phyloP scores from a whole-genome alignment of 2,113 vertebrate species.

The Phasianus colchicus region DNA sequence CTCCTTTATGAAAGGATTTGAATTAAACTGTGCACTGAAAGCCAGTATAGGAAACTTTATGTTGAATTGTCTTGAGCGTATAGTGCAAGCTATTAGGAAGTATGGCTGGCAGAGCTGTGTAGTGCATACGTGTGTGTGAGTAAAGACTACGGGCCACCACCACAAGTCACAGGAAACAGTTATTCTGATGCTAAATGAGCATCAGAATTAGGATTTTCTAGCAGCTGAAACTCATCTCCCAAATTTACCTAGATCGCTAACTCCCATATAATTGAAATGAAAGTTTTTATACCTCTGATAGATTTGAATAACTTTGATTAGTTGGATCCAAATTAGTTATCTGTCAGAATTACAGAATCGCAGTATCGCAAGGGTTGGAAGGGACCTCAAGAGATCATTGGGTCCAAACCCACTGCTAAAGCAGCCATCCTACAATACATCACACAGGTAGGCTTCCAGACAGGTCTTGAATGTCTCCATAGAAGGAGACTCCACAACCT shows the following conservation, averaged over 20 bases:
- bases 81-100: background rate
- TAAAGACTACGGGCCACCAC: background rate
- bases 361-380: no score
- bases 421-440: no score
- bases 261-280: background rate
- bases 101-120: background rate
- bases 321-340: background rate
- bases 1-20: background rate
- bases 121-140: background rate
- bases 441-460: no score
- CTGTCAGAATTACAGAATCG: background rate
- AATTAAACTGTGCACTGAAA: constrained; percentile 3
- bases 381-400: no score
- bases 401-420: no score
- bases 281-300: background rate
- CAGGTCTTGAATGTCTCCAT: no score
- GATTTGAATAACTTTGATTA: background rate
- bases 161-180: background rate
- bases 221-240: background rate
- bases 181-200: background rate
- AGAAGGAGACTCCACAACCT: no score
- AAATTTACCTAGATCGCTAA: background rate
- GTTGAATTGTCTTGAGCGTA: background rate
- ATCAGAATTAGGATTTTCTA: background rate
- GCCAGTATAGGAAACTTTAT: background rate